These are phyloP conservation scores for Ceratina australensis DNA, from an alignment of 1,140 invertebrate species.

Conservation along the genomic window DNA sequence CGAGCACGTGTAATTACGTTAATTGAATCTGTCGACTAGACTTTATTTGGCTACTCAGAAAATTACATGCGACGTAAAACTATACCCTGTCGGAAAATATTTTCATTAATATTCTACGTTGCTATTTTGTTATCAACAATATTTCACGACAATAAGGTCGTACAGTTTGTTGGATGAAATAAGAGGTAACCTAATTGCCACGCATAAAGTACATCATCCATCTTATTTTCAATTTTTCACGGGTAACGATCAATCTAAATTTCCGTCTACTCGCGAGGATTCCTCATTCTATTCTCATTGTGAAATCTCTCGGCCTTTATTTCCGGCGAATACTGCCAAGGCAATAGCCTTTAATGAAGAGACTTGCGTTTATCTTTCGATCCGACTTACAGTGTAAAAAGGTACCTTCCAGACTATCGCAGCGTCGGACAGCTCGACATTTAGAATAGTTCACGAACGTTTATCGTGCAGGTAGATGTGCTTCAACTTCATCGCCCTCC, in stretches of 20 bases:
- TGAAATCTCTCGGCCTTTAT: neutral
- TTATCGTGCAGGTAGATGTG: constrained; percentile 20
- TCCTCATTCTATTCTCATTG: neutral
- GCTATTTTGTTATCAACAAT: no score
- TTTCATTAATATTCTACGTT: no score
- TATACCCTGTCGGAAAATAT: no score
- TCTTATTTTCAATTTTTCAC: constrained; percentile 5
- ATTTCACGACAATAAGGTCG: no score
- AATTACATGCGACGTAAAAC: no score
- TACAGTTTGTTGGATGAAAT: no score
- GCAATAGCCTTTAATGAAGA: constrained; percentile 26
- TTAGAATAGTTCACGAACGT: constrained; percentile 19
- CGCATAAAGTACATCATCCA: no score
- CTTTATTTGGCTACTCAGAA: no score
- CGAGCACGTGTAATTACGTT: no score
- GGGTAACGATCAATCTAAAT: neutral
- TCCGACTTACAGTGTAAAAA: constrained; percentile 23
- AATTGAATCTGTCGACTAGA: no score
- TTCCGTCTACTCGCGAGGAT: neutral
- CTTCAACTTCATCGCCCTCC: constrained; percentile 12
- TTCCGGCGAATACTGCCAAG: neutral
- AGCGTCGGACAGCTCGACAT: constrained; percentile 25
- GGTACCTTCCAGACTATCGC: constrained; percentile 1
- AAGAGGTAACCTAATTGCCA: no score
- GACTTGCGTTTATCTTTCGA: constrained; percentile 41